phyloP scores from a whole-genome alignment of 2,797 vertebrate species.

The Chaetophractus vellerosus region DNA sequence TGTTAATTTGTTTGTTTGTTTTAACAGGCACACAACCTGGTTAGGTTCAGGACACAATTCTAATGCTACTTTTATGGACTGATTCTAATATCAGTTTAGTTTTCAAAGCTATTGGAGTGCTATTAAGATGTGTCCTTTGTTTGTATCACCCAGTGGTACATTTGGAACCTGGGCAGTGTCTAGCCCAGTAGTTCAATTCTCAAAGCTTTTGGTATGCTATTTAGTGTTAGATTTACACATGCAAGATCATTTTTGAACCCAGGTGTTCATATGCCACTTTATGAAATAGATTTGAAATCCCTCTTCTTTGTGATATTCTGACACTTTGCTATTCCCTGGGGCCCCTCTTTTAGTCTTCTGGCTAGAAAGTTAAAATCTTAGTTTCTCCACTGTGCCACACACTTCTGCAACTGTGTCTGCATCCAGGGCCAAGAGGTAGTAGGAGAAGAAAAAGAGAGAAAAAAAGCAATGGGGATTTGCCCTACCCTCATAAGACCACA shows the following conservation, averaged over 20 bases:
- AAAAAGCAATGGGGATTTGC: not conserved
- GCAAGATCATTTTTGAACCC: not conserved
- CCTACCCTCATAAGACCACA: not conserved
- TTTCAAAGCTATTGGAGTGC: not conserved
- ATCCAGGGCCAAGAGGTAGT: not conserved
- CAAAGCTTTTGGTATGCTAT: not conserved
- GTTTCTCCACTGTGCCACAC: not conserved
- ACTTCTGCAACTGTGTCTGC: not conserved
- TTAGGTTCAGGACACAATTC: not conserved
- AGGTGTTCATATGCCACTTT: not conserved
- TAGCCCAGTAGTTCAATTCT: not conserved
- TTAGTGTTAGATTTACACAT: not conserved
- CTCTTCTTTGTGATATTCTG: not conserved
- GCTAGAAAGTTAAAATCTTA: not conserved
- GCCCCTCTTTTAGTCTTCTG: not conserved
- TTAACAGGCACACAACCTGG: not conserved
- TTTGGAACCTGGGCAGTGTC: not conserved
- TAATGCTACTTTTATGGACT: not conserved
- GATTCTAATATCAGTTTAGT: not conserved
- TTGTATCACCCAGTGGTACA: not conserved
- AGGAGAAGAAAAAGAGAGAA: not conserved
- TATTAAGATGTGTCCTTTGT: not conserved
- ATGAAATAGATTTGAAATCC: not conserved
- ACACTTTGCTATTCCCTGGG: not conserved
- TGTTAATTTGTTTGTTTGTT: not conserved